Percentiles rank a stretch among this genome's conserved stretches.
Conservation (phyloP, 1,140 invertebrate species). For the Aphis craccivora region DNA sequence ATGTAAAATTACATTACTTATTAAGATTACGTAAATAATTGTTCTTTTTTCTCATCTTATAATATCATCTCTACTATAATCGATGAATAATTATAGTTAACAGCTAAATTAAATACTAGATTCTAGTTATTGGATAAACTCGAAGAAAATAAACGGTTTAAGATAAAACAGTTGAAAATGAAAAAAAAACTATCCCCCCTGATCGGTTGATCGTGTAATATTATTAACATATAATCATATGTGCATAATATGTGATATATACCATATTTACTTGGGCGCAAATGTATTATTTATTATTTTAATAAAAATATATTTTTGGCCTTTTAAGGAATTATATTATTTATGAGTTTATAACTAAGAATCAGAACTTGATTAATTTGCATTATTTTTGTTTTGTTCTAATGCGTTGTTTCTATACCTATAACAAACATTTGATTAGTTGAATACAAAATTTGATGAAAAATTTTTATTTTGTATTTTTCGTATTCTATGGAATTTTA, state of each 20-base stretch:
- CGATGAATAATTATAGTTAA: not conserved
- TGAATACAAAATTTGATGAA: too few species aligned
- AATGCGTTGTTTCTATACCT: too few species aligned
- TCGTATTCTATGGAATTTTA: too few species aligned
- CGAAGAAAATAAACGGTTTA: not conserved
- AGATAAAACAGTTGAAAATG: not conserved
- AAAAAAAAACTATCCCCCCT: not conserved
- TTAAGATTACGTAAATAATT: constrained; percentile 13
- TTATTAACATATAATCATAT: too few species aligned
- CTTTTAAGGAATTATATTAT: not conserved
- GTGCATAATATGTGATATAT: too few species aligned
- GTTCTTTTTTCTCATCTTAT: not conserved
- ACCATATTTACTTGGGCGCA: too few species aligned
- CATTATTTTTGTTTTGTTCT: too few species aligned
- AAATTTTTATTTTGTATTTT: too few species aligned
- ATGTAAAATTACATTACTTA: not conserved
- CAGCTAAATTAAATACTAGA: not conserved
- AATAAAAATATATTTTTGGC: not conserved
- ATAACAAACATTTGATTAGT: too few species aligned
- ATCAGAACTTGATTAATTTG: too few species aligned
- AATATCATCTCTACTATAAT: not conserved
- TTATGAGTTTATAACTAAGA: not conserved
- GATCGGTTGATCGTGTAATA: too few species aligned
- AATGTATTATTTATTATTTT: too few species aligned
- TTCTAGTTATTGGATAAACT: not conserved